Percentiles rank a stretch among this genome's conserved stretches.
These are phyloP conservation scores for Actinostola sp. DNA, from an alignment of 92 coral and sea anemone genomes.

Conservation along the genomic window DNA sequence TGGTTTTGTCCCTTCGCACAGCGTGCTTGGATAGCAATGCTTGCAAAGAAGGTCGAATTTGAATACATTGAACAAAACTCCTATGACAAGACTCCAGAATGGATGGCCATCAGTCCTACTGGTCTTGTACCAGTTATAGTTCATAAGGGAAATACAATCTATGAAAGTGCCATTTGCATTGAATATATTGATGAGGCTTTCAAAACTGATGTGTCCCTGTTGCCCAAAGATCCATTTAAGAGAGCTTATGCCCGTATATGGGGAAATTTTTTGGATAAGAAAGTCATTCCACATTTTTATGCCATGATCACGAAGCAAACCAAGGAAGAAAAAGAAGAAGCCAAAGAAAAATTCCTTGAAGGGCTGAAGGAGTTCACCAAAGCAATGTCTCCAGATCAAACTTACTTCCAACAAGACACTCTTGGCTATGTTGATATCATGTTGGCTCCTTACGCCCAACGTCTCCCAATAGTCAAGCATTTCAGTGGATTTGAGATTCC, in stretches of 20 bases:
- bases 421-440: slow-evolving; percentile 76
- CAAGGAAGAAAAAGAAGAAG: slow-evolving; percentile 46
- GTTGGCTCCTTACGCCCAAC: slow-evolving; percentile 64
- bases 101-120: slow-evolving; percentile 72
- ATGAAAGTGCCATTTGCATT: slow-evolving; percentile 76
- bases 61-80: slow-evolving; percentile 76
- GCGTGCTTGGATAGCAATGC: slow-evolving; percentile 75
- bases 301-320: slow-evolving; percentile 41
- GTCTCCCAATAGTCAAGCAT: slow-evolving; percentile 45
- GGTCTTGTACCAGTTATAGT: slow-evolving; percentile 66
- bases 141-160: slow-evolving; percentile 58
- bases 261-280: slow-evolving; percentile 73
- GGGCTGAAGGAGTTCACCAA: slow-evolving; percentile 46
- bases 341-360: slow-evolving; percentile 42
- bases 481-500: slow-evolving; percentile 65
- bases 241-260: slow-evolving; percentile 77
- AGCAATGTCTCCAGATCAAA: slow-evolving; percentile 69
- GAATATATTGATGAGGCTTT: slow-evolving; percentile 76
- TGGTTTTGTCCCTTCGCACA: slow-evolving; percentile 88
- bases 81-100: slow-evolving; percentile 76
- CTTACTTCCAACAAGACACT: slow-evolving; percentile 63
- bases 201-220: slow-evolving; percentile 39
- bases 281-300: slow-evolving; percentile 48
- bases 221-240: slow-evolving; percentile 70
- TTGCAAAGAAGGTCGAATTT: slow-evolving; percentile 69